Evolutionary conservation across 2,797 vertebrate genomes (phyloP).

Genomic region (Rhinophrynus dorsalis): DNA sequence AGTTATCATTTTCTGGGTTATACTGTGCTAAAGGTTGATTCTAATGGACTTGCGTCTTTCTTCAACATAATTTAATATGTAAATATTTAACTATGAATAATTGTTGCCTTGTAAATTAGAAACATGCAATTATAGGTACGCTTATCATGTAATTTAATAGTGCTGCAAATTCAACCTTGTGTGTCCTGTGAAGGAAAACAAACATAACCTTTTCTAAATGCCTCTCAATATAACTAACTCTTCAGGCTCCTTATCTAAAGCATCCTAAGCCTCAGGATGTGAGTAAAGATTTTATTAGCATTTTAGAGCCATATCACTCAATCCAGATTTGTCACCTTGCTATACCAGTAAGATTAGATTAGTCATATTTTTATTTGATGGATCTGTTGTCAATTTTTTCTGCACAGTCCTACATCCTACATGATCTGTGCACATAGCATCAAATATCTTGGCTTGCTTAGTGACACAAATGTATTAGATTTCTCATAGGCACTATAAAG

Average conservation of each 20-base stretch:
- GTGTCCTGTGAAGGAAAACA: neutral
- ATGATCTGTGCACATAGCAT: neutral
- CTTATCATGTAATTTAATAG: neutral
- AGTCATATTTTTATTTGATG: constrained; percentile 9
- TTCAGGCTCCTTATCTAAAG: neutral
- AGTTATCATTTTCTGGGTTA: too few species aligned
- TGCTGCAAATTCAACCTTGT: neutral
- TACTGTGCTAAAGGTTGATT: too few species aligned
- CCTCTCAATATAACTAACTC: neutral
- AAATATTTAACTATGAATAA: too few species aligned
- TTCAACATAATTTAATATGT: too few species aligned
- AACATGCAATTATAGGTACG: neutral
- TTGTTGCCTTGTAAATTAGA: neutral
- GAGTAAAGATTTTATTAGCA: constrained; percentile 14
- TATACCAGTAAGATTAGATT: neutral
- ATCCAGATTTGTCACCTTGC: constrained; percentile 9
- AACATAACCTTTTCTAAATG: neutral
- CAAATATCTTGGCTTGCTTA: neutral
- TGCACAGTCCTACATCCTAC: neutral
- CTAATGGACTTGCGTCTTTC: too few species aligned
- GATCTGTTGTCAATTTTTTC: neutral
- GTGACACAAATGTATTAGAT: neutral
- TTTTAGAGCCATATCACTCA: constrained; percentile 11
- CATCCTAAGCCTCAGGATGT: constrained; percentile 5
- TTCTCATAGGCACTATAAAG: neutral